Conservation (phyloP, 2,888 invertebrate genomes). For the Yponomeuta malinellus region DNA sequence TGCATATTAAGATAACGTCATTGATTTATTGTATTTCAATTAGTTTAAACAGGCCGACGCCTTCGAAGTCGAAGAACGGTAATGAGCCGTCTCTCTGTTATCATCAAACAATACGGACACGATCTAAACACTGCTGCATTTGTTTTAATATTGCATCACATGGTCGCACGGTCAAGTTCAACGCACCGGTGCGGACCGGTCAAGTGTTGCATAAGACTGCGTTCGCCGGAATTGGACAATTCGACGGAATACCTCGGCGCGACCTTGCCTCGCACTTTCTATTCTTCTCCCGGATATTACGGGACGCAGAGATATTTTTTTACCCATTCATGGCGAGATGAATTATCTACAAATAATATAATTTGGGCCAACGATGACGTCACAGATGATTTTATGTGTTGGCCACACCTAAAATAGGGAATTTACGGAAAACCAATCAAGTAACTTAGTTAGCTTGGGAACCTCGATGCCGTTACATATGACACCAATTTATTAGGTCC, state of each 20-base stretch:
- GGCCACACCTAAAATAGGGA: not conserved
- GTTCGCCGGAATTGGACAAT: slow-evolving; percentile 8
- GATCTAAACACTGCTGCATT: not conserved
- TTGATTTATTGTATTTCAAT: too few relatives aligned
- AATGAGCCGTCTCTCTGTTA: too few relatives aligned
- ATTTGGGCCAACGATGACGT: not conserved
- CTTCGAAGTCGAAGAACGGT: too few relatives aligned
- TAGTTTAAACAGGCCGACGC: too few relatives aligned
- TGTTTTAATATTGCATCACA: not conserved
- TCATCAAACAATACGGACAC: not conserved
- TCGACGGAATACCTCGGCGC: slow-evolving; percentile 8
- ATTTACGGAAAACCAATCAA: not conserved
- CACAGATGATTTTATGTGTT: not conserved
- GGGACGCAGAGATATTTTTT: not conserved
- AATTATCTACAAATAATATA: not conserved
- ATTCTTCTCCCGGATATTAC: not conserved
- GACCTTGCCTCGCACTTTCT: slow-evolving; percentile 13
- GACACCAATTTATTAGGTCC: not conserved
- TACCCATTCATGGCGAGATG: not conserved
- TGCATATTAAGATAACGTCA: too few relatives aligned
- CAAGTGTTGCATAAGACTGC: slow-evolving; percentile 3
- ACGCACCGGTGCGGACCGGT: slow-evolving; percentile 4
- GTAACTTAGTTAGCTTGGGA: not conserved
- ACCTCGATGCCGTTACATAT: not conserved
- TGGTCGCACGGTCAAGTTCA: slow-evolving; percentile 1